phyloP scores from a whole-genome alignment of 2,888 invertebrate genomes.

The Automeris io region DNA sequence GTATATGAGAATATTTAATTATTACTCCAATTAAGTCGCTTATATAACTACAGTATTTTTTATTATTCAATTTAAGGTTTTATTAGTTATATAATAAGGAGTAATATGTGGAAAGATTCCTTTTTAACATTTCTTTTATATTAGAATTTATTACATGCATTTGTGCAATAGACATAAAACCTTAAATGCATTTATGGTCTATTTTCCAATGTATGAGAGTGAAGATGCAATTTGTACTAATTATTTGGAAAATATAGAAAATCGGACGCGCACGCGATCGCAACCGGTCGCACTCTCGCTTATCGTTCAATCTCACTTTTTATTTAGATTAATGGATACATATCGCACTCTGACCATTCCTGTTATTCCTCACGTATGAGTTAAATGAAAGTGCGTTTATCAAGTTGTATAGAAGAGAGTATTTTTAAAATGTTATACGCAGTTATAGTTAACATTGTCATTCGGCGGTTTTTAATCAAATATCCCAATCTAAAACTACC shows the following conservation, averaged over 20 bases:
- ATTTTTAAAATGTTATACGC: too few species aligned
- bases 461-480: too few species aligned
- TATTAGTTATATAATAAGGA: too few species aligned
- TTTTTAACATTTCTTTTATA: too few species aligned
- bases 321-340: slow-evolving; percentile 15
- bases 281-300: slow-evolving; percentile 20
- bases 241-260: slow-evolving; percentile 19
- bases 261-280: slow-evolving; percentile 12
- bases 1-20: too few species aligned
- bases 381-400: not conserved
- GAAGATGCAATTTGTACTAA: slow-evolving; percentile 14
- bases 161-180: not conserved
- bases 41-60: too few species aligned
- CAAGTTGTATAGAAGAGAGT: too few species aligned
- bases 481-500: too few species aligned
- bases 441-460: too few species aligned
- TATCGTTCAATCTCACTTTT: slow-evolving; percentile 17
- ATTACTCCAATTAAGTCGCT: too few species aligned
- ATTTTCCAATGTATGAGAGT: slow-evolving; percentile 5
- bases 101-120: too few species aligned
- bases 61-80: too few species aligned
- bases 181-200: not conserved
- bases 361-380: slow-evolving; percentile 1
- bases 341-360: slow-evolving; percentile 8
- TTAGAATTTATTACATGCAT: not conserved